Conservation (phyloP, 1,140 invertebrate species). For the Amyelois transitella region DNA sequence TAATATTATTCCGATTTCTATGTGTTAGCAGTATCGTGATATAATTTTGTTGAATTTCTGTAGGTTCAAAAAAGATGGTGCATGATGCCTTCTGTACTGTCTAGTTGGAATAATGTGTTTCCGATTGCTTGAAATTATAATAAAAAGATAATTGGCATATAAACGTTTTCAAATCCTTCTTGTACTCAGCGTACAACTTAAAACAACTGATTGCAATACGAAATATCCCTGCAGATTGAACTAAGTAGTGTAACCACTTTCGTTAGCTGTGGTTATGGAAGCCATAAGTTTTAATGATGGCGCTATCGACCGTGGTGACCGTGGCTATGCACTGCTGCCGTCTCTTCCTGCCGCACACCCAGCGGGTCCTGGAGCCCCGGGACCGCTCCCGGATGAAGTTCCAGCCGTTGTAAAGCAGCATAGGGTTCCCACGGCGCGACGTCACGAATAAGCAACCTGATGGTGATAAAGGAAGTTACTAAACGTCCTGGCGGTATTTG, state of each 20-base stretch:
- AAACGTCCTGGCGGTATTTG: not conserved
- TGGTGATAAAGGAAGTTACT: not conserved
- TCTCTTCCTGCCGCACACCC: conserved; percentile 46
- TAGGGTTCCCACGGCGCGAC: conserved; percentile 43
- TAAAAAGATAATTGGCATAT: too few relatives aligned
- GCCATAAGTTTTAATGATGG: conserved; percentile 32
- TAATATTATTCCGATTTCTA: too few relatives aligned
- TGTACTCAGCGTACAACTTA: too few relatives aligned
- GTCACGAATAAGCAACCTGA: conserved; percentile 29
- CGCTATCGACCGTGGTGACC: conserved; percentile 31
- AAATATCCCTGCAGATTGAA: not conserved
- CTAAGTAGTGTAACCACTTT: conserved; percentile 15
- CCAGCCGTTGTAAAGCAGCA: conserved; percentile 39
- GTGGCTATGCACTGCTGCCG: conserved; percentile 39
- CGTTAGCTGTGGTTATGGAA: conserved; percentile 37
- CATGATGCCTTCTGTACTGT: too few relatives aligned
- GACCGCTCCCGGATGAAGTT: conserved; percentile 40
- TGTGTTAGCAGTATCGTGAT: too few relatives aligned
- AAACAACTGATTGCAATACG: too few relatives aligned
- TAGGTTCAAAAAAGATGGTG: too few relatives aligned
- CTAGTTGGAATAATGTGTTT: too few relatives aligned
- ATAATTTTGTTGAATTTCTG: too few relatives aligned
- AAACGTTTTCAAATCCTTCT: too few relatives aligned
- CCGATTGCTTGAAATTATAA: too few relatives aligned
- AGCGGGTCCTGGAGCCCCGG: conserved; percentile 26